Base-by-base conservation (phyloP, 1,140 invertebrate species). In the Mylabris phalerata region DNA sequence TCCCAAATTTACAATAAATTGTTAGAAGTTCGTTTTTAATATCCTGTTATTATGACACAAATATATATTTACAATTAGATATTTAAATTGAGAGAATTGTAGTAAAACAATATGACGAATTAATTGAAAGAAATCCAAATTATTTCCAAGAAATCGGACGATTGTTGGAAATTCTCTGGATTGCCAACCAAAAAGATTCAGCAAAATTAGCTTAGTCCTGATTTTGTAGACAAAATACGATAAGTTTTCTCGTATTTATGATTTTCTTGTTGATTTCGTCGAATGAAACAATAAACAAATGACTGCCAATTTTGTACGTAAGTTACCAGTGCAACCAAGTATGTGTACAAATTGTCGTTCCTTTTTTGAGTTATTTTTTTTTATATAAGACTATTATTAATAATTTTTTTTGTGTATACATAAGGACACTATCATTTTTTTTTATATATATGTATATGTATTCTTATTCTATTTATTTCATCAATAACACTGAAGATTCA, bases 301-400 rank as follows among this genome's bases (percentile, higher is more conserved):
- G 67, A 69, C 66, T 69, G 67, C 67, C 65, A 69, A 69, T 69
- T 69, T 69, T 69, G 66, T 69, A 69, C 64, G 64, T 67, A 62
- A 71, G 69, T 71, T 71, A 71, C 69, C 69, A 71, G 67, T 71
- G 69, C 66, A 69, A 71, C 69, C 69, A 71, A 71, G 67, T 71
- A 69, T 65, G 66, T 69, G 67, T 71, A 71, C 67, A 71, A 70
- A 70, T 66, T 61, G 57, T 65, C 63, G 67, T 69, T 69, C 67
- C 67, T 70, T 67, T 55, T 58, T 42, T 42, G 9, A n/a, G 41
- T 42, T n/a, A 9, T 42, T 42, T 11, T 42, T n/a, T 42, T 42
- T 42, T 9, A 42, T 42, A 62, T 65, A 61, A 60, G 57, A 65
- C 56, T 67, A 62, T 63, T 67, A 62, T 63, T 66, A 60, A 61